Percentiles rank a stretch among this genome's conserved stretches.
phyloP scores from a whole-genome alignment of 1,140 invertebrate genomes.

The Cephus cinctus region DNA sequence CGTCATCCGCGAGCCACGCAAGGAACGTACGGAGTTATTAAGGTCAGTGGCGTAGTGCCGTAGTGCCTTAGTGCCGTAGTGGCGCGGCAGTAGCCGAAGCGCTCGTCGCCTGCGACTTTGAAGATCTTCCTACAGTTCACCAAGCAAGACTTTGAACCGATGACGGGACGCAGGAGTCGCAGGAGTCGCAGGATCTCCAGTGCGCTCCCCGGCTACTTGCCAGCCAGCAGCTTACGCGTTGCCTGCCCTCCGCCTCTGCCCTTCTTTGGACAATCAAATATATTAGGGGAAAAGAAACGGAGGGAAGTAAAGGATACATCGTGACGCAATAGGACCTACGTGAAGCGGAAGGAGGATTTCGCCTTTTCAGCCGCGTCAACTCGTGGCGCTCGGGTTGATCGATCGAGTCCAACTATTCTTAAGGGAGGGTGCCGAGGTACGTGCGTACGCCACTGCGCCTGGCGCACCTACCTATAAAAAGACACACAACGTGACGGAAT shows the following conservation, averaged over 20 bases:
- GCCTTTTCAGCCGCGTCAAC: not conserved
- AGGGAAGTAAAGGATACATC: not conserved
- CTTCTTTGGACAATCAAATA: not conserved
- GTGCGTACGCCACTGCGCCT: conserved; percentile 18
- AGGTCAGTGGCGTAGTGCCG: conserved; percentile 44
- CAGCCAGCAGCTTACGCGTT: too few relatives aligned
- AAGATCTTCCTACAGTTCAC: too few relatives aligned
- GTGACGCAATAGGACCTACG: conserved; percentile 6
- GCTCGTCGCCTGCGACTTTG: too few relatives aligned
- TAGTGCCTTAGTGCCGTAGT: not conserved
- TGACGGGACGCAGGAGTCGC: too few relatives aligned
- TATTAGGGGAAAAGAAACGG: not conserved
- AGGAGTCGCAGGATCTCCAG: too few relatives aligned
- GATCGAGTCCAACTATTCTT: too few relatives aligned
- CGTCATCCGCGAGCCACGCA: conserved; percentile 41
- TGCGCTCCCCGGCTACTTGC: too few relatives aligned
- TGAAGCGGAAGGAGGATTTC: conserved; percentile 4
- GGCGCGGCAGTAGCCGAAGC: not conserved
- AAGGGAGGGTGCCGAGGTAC: too few relatives aligned
- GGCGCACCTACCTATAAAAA: conserved; percentile 31
- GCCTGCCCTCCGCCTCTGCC: too few relatives aligned
- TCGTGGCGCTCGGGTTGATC: not conserved
- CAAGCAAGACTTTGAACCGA: too few relatives aligned
- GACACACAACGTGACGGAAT: conserved; percentile 32
- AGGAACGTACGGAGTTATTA: conserved; percentile 44